Percentiles rank a stretch among this genome's conserved stretches.
These are phyloP conservation scores for Ochotona princeps DNA, from an alignment of 2,113 vertebrate species.

Conservation along the genomic window DNA sequence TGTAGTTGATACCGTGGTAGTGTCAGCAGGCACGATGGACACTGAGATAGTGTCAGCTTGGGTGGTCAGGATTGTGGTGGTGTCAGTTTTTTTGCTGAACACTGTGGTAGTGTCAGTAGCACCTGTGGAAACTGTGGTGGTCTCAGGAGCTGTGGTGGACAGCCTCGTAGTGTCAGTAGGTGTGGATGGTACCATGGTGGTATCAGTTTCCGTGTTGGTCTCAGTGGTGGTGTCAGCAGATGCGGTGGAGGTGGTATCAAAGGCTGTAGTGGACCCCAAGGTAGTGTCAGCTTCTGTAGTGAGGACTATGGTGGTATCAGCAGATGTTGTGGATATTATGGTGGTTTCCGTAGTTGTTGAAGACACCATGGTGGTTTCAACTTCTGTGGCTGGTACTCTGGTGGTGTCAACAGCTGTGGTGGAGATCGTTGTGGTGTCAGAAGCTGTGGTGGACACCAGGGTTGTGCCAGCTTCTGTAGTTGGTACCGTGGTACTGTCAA, in stretches of 20 bases:
- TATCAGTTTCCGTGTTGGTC: rapidly evolving
- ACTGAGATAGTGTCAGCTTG: too few species aligned
- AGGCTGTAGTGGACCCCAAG: too few species aligned
- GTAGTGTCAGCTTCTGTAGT: too few species aligned
- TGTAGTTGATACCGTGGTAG: too few species aligned
- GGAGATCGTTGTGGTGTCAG: too few species aligned
- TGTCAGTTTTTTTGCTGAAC: background rate
- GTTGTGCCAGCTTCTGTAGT: background rate
- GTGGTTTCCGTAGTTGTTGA: background rate
- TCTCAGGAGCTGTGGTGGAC: background rate
- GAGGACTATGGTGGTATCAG: too few species aligned
- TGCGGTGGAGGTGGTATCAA: too few species aligned
- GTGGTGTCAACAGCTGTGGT: background rate
- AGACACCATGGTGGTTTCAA: background rate
- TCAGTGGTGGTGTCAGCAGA: background rate
- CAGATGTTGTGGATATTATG: rapidly evolving
- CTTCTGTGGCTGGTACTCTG: too few species aligned
- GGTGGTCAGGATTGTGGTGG: background rate
- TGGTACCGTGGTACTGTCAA: background rate
- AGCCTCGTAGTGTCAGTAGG: background rate
- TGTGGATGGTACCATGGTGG: too few species aligned
- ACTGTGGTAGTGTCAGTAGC: background rate
- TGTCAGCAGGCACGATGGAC: too few species aligned
- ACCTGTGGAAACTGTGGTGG: background rate
- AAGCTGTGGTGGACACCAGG: background rate